Conservation (phyloP, 2,888 invertebrate species). For the Lycocerus yunnanus region DNA sequence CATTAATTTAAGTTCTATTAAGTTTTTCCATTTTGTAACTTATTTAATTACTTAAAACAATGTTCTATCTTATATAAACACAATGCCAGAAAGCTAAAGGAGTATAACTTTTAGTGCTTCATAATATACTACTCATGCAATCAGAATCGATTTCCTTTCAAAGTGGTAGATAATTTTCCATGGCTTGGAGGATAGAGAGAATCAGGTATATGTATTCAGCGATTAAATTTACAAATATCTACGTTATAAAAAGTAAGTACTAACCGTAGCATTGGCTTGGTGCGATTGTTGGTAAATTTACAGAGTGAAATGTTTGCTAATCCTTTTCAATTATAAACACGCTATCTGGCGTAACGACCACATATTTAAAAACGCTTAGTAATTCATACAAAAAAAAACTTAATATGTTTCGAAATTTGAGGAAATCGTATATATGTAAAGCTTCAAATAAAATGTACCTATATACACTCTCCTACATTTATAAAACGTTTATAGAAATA, state of each 20-base stretch:
- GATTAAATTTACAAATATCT: background rate
- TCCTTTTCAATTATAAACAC: too few relatives aligned
- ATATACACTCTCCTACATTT: background rate
- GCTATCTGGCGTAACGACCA: too few relatives aligned
- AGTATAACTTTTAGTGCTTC: background rate
- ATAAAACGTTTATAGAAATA: background rate
- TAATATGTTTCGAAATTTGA: background rate
- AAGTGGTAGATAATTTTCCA: constrained; percentile 1
- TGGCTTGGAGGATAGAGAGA: too few relatives aligned
- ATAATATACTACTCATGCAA: background rate
- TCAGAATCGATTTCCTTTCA: background rate
- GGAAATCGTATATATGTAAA: background rate
- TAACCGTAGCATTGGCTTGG: too few relatives aligned
- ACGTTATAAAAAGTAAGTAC: too few relatives aligned
- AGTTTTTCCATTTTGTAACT: background rate
- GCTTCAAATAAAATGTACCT: background rate
- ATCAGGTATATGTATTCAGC: background rate
- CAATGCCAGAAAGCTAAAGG: background rate
- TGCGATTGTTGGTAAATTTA: too few relatives aligned
- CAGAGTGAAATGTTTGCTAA: too few relatives aligned
- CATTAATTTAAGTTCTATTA: background rate
- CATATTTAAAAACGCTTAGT: too few relatives aligned
- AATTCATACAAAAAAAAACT: background rate
- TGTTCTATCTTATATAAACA: background rate
- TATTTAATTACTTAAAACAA: background rate